Evolutionary conservation across 2,113 vertebrate genomes (phyloP), one percentile per base, ranked within the genome.

Genomic region (Cottus gobio): DNA sequence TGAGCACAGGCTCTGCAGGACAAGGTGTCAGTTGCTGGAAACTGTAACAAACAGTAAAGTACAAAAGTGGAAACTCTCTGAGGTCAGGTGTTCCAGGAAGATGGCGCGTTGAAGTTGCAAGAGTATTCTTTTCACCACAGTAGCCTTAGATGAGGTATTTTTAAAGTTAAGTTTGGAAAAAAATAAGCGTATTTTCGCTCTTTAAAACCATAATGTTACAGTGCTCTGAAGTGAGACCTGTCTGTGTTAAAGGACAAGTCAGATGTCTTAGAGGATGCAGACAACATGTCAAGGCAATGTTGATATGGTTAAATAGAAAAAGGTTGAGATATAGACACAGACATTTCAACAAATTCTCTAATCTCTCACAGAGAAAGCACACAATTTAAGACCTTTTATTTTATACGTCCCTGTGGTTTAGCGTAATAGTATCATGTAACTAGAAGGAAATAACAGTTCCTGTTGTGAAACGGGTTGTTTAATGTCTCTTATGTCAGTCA

Each of bases 21-120:
- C 61, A n/a, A 75, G 15, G 31, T 83, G 50, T 82, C 20, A 79
- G 57, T 72, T 57, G n/a, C 15, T 90, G 78, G 88, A 93, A 91
- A 86, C 39, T 58, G 20, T n/a, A 34, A 77, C 65, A 73, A 81
- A 83, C 48, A 16, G 1, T 15, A 0, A 15, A 6, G 30, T 24
- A 81, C 66, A 86, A 16, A 69, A 68, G 34, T 87, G 82, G 82
- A 92, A 90, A 90, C 65, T 80, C 34, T 90, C 42, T 89, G 81
- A 85, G 69, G 85, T 83, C 80, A 87, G 69, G 61, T 91, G 85
- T 85, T 86, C 72, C 86, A 88, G 82, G 81, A 91, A 89, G 83
- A 73, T 7, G 1, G 4, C 18, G 60, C n/a, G 42, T 58, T 70
- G 11, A 39, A 44, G 31, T 65, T 18, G 72, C 56, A 36, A 30